These are phyloP conservation scores for Amaurobius ferox DNA, from an alignment of 2,888 invertebrate genomes.

Conservation along the genomic window DNA sequence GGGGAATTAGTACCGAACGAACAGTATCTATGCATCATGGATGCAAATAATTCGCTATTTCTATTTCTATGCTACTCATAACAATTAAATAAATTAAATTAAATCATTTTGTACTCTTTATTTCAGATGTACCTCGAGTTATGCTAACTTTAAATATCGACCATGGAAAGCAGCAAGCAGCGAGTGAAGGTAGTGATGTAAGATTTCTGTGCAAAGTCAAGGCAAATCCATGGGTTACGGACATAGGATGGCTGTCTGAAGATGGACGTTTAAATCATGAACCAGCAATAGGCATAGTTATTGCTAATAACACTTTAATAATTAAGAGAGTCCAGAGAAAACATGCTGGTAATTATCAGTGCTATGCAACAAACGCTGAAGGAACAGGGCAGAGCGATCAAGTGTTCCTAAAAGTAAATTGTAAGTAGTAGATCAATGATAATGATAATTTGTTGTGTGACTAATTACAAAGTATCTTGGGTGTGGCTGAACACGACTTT, in stretches of 20 bases:
- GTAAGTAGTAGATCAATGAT: too few relatives aligned
- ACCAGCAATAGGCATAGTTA: slow-evolving; percentile 61
- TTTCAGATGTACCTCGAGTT: slow-evolving; percentile 57
- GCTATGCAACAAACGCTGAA: slow-evolving; percentile 71
- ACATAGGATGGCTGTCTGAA: slow-evolving; percentile 67
- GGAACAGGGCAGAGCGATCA: slow-evolving; percentile 76
- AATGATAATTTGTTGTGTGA: too few relatives aligned
- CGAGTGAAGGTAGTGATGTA: slow-evolving; percentile 88
- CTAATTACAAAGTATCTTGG: too few relatives aligned
- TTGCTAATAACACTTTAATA: slow-evolving; percentile 72
- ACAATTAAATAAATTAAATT: too few relatives aligned
- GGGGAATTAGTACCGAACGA: too few relatives aligned
- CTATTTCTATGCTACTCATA: too few relatives aligned
- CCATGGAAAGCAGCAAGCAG: slow-evolving; percentile 61
- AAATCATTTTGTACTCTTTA: too few relatives aligned
- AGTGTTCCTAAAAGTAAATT: slow-evolving; percentile 88
- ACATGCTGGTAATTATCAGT: slow-evolving; percentile 73
- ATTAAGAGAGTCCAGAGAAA: slow-evolving; percentile 71
- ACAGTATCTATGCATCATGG: too few relatives aligned
- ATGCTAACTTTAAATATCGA: slow-evolving; percentile 51
- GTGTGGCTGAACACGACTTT: too few relatives aligned
- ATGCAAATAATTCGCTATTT: too few relatives aligned
- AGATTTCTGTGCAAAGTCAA: slow-evolving; percentile 95
- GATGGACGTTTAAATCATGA: slow-evolving; percentile 49
- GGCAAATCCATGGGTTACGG: slow-evolving; percentile 63